Evolutionary conservation across 2,113 vertebrate genomes (phyloP).

Genomic region (Phasianus colchicus): DNA sequence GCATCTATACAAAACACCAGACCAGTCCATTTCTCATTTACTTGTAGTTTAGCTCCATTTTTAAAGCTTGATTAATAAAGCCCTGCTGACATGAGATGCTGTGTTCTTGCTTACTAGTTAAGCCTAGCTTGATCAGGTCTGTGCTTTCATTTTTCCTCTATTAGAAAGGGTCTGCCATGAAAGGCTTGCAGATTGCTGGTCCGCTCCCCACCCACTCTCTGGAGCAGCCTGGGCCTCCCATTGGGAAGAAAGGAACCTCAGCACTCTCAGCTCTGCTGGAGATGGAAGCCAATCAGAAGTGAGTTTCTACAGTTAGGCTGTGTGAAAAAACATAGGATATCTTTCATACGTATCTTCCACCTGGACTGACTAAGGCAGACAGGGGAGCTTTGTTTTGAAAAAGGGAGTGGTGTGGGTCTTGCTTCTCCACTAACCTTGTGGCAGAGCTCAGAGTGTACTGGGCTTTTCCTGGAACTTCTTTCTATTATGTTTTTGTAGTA

Average conservation of each 20-base stretch:
- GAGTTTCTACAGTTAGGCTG: slow-evolving; percentile 58
- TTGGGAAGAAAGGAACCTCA: slow-evolving; percentile 95
- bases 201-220: slow-evolving; percentile 84
- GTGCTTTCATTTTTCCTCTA: neutral
- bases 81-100: neutral
- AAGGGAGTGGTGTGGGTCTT: neutral
- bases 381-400: neutral
- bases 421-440: neutral
- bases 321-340: neutral
- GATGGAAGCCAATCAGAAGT: slow-evolving; percentile 98
- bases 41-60: neutral
- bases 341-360: neutral
- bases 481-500: neutral
- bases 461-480: neutral
- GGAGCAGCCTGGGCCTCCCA: slow-evolving; percentile 84
- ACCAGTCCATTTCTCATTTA: neutral
- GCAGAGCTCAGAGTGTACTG: neutral
- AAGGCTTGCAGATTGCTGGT: slow-evolving; percentile 88
- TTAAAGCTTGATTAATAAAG: neutral
- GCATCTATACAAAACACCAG: neutral
- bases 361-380: neutral
- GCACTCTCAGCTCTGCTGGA: slow-evolving; percentile 92
- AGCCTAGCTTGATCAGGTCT: neutral
- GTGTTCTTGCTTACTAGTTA: neutral
- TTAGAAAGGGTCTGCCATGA: slow-evolving; percentile 91